Evolutionary conservation across 2,888 invertebrate genomes (phyloP).

Genomic region (Orchesellides sinensis): DNA sequence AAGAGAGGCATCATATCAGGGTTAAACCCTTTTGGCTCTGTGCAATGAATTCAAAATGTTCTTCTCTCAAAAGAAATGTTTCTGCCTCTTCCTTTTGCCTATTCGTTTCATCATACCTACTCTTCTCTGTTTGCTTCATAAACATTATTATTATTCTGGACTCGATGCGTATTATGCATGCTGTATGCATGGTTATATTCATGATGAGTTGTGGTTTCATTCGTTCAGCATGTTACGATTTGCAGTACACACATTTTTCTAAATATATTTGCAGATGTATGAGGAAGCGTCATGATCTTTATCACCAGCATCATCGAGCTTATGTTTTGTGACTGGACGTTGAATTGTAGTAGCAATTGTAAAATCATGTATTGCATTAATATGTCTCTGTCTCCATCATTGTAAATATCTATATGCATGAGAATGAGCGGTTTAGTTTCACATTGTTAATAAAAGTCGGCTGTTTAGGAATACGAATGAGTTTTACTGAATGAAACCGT

Average conservation of each 20-base stretch:
- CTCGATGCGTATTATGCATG: conserved; percentile 33
- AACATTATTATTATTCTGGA: conserved; percentile 43
- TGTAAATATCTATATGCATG: conserved; percentile 17
- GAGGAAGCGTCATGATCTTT: not conserved
- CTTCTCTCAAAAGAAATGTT: conserved; percentile 23
- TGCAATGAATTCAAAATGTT: conserved; percentile 58
- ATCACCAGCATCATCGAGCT: not conserved
- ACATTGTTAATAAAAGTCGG: conserved; percentile 42
- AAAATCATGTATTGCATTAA: conserved; percentile 33
- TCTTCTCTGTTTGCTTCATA: not conserved
- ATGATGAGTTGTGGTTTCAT: conserved; percentile 8
- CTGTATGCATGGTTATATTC: conserved; percentile 9
- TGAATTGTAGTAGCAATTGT: conserved; percentile 49
- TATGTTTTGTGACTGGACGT: conserved; percentile 48
- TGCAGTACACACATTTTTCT: conserved; percentile 16
- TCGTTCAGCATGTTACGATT: conserved; percentile 49
- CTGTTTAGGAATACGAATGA: conserved; percentile 50
- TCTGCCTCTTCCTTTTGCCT: conserved; percentile 4
- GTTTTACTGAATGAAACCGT: conserved; percentile 39
- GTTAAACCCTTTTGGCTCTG: conserved; percentile 59
- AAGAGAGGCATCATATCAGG: conserved; percentile 1
- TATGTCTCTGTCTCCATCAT: conserved; percentile 48
- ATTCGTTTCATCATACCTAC: conserved; percentile 4
- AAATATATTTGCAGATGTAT: conserved; percentile 12
- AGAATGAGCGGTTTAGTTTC: conserved; percentile 27